Evolutionary conservation across 2,113 vertebrate species (phyloP).

Genomic region (Cercopithecus mona): DNA sequence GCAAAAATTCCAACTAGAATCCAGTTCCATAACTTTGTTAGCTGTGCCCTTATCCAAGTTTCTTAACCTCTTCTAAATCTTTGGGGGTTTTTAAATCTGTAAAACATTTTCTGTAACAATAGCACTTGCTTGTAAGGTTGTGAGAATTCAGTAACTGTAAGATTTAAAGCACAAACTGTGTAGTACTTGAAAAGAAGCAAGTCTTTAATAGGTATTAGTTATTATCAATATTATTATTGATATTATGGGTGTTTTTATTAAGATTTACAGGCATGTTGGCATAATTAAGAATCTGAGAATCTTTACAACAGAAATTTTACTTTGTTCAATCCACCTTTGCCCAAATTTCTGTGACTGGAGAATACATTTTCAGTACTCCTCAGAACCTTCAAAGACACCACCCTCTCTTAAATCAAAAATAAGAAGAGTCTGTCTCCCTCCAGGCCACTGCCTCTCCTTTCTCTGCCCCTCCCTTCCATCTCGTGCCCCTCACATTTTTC

Average conservation of each 20-base stretch:
- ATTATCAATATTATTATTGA: background rate
- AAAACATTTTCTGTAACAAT: background rate
- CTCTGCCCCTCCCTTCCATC: background rate
- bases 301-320: background rate
- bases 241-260: background rate
- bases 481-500: background rate
- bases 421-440: background rate
- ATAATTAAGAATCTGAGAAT: background rate
- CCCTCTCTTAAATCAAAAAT: too few species aligned
- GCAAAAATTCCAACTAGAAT: background rate
- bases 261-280: background rate
- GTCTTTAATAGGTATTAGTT: background rate
- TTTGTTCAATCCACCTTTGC: background rate
- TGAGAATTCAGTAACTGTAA: background rate
- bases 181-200: background rate
- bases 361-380: background rate
- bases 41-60: background rate
- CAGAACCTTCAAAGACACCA: background rate
- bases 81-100: background rate
- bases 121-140: accelerated
- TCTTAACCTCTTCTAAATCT: background rate
- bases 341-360: background rate
- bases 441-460: background rate
- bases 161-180: background rate
- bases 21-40: background rate